These are phyloP conservation scores for Pollenia angustigena DNA, from an alignment of 2,888 invertebrate species.

Conservation along the genomic window DNA sequence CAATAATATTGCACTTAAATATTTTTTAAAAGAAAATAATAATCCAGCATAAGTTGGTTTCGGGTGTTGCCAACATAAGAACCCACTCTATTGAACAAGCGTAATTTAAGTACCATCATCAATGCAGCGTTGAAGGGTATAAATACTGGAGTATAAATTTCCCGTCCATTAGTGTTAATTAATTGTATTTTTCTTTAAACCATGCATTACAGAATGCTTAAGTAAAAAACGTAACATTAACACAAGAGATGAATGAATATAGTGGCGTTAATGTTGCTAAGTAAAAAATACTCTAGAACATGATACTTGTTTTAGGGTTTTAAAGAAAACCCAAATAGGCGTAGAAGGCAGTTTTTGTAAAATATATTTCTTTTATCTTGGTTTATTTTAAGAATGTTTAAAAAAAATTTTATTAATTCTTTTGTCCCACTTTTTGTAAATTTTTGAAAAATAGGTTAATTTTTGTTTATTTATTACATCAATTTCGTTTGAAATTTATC, in stretches of 20 bases:
- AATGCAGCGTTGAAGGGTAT: constrained; percentile 23
- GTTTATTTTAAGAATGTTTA: background rate
- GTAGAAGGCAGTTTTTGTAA: background rate
- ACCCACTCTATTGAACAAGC: background rate
- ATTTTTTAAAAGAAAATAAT: background rate
- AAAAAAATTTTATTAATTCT: constrained; percentile 7
- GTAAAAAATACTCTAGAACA: background rate
- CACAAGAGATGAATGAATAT: background rate
- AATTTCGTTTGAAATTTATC: constrained; percentile 48
- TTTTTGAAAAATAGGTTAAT: constrained; percentile 63
- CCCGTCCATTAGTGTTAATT: constrained; percentile 36
- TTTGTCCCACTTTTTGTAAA: constrained; percentile 37
- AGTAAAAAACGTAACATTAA: background rate
- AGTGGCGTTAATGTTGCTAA: background rate
- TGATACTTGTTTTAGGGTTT: background rate
- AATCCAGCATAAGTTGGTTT: background rate
- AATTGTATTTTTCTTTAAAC: constrained; percentile 38
- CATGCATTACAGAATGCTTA: background rate
- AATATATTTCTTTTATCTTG: background rate
- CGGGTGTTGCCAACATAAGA: constrained; percentile 8
- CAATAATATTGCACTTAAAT: background rate
- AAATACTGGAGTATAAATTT: constrained; percentile 13
- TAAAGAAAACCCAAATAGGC: background rate
- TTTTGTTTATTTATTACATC: constrained; percentile 46
- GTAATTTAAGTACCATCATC: constrained; percentile 24